Evolutionary conservation across 2,888 invertebrate species (phyloP).

Genomic region (Sarcophaga caerulescens): DNA sequence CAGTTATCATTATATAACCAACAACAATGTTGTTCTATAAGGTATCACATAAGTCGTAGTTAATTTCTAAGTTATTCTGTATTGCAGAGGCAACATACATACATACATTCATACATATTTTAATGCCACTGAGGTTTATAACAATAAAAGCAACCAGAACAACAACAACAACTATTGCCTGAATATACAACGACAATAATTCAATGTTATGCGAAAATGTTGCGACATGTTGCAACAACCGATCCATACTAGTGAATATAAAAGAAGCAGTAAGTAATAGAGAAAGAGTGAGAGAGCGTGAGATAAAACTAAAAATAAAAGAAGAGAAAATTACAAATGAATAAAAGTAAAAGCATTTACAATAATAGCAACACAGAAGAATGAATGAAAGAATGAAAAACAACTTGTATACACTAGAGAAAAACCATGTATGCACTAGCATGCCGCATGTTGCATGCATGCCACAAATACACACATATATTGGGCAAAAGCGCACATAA

Average conservation of each 20-base stretch:
- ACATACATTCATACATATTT: constrained; percentile 33
- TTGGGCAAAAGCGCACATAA: not conserved
- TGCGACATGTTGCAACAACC: constrained; percentile 57
- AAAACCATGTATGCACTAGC: constrained; percentile 12
- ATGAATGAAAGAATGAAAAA: constrained; percentile 1
- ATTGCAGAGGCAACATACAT: not conserved
- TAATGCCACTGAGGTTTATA: constrained; percentile 60
- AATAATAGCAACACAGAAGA: constrained; percentile 24
- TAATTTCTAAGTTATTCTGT: not conserved
- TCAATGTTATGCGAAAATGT: constrained; percentile 60
- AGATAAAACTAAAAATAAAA: constrained; percentile 29
- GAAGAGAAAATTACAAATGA: constrained; percentile 25
- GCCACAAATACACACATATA: not conserved
- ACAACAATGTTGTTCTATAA: too few species aligned
- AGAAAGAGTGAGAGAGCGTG: constrained; percentile 25
- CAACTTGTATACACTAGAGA: constrained; percentile 46
- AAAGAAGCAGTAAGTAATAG: not conserved
- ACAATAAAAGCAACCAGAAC: not conserved
- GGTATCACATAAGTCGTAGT: not conserved
- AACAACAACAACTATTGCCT: constrained; percentile 19
- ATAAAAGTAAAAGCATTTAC: constrained; percentile 61
- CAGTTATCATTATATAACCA: too few species aligned
- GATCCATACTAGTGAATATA: not conserved
- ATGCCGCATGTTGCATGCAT: not conserved
- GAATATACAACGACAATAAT: constrained; percentile 52